phyloP scores from a whole-genome alignment of 2,888 invertebrate genomes.

The Chaitophorus viminalis region DNA sequence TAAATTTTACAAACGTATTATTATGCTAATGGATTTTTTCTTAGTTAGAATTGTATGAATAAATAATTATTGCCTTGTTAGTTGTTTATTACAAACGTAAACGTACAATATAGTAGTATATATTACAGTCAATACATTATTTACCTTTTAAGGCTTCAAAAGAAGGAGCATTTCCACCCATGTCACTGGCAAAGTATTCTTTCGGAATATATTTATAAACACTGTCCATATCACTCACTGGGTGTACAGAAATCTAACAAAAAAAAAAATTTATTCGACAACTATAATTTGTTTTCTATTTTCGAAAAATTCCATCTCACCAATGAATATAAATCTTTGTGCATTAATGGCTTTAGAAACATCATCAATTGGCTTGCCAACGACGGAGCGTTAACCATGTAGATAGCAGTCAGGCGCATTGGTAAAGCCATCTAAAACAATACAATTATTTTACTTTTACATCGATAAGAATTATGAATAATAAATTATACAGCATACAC shows the following conservation, averaged over 20 bases:
- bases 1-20: no score
- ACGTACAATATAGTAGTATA: no score
- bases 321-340: slow-evolving; percentile 62
- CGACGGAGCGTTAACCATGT: slow-evolving; percentile 62
- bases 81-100: no score
- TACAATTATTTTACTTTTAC: no score
- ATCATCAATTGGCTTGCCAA: slow-evolving; percentile 61
- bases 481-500: no score
- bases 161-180: slow-evolving; percentile 61
- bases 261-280: slow-evolving; percentile 53
- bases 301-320: no score
- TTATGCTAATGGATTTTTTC: background rate
- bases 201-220: slow-evolving; percentile 59
- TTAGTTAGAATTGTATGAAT: no score
- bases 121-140: background rate
- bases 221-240: slow-evolving; percentile 45
- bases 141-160: slow-evolving; percentile 61
- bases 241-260: slow-evolving; percentile 52
- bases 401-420: slow-evolving; percentile 59
- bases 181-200: slow-evolving; percentile 58
- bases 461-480: no score
- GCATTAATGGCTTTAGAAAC: slow-evolving; percentile 62
- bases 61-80: no score
- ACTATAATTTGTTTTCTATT: no score
- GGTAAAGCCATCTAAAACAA: slow-evolving; percentile 54